phyloP scores from a whole-genome alignment of 2,888 invertebrate species.

The Eupithecia tripunctaria region DNA sequence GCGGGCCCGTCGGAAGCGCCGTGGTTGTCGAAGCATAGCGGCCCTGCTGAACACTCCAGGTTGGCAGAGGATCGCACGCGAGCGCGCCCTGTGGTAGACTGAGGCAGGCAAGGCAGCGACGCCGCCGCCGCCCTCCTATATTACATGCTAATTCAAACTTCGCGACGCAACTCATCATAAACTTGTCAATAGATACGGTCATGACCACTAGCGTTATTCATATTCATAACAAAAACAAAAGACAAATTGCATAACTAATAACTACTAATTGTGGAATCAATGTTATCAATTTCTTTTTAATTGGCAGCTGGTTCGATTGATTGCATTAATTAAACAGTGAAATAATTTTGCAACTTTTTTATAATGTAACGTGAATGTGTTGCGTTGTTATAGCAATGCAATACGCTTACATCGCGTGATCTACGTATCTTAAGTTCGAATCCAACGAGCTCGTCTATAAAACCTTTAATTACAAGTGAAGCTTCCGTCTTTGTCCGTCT shows the following conservation, averaged over 20 bases:
- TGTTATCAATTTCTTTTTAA: constrained; percentile 17
- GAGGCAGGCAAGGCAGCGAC: constrained; percentile 48
- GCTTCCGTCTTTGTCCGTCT: not conserved
- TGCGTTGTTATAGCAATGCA: constrained; percentile 1
- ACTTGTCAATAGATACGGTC: constrained; percentile 41
- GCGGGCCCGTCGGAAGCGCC: constrained; percentile 72
- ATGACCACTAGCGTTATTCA: constrained; percentile 35
- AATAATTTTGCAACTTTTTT: not conserved
- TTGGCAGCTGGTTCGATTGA: not conserved
- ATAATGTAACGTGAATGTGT: not conserved
- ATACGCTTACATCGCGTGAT: not conserved
- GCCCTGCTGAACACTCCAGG: constrained; percentile 81
- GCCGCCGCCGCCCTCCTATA: constrained; percentile 57
- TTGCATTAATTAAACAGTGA: constrained; percentile 8
- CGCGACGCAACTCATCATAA: constrained; percentile 50
- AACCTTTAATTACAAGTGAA: constrained; percentile 2
- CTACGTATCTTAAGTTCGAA: not conserved
- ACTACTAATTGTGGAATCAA: constrained; percentile 4
- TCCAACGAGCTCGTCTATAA: not conserved
- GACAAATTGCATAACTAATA: constrained; percentile 12
- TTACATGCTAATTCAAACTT: constrained; percentile 69
- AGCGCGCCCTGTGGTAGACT: constrained; percentile 76
- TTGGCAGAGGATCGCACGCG: constrained; percentile 77
- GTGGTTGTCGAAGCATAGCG: constrained; percentile 82
- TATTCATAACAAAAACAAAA: constrained; percentile 33